Evolutionary conservation across 2,113 vertebrate species (phyloP), one percentile per base, ranked within the genome.

Genomic region (Pangasianodon hypophthalmus): DNA sequence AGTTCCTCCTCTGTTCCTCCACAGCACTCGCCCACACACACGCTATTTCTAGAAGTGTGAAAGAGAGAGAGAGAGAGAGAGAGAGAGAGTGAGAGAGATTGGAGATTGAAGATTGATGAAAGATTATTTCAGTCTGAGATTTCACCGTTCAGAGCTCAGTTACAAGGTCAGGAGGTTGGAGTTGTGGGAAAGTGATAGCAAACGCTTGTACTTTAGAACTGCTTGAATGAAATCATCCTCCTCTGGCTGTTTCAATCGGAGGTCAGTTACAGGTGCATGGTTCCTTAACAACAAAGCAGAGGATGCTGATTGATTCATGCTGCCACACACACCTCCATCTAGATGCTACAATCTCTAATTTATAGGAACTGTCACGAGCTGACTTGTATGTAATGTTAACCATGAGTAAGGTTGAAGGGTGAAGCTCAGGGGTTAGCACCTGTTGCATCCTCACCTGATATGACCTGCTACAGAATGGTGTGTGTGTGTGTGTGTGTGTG

Each of bases 1-100:
- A 93, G 88, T 84, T 75, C 64, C 83, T 26, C 90, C 90, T 92
- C 56, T 81, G 75, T 64, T 88, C 75, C 77, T 85, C 67, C 87
- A 77, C 84, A 84, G 87, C 90, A 93, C 52, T 92, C 94, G 93
- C 95, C 93, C 90, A 93, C 94, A 91, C 89, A 93, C 92, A 73
- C 48, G 87, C 88, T 92, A 92, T 93, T 94, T 91, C 92, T 91
- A 88, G 90, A 94, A 90, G 92, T 85, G 92, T 84, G 85, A 92
- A 81, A 91, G 88, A 86, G 79, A 85, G 87, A 91, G 92, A 93
- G 94, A 94, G 93, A 90, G 32, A 69, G 83, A 79, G 29, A 64
- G 46, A 26, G 54, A 85, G 69, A n/a, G n/a, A n/a, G n/a, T n/a
- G n/a, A n/a, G n/a, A n/a, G 58, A 54, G 6, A 69, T 32, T n/a